Percentiles rank a stretch among this genome's conserved stretches.
Conservation (phyloP, 2,888 invertebrate genomes). For the Tetramorium bicarinatum region DNA sequence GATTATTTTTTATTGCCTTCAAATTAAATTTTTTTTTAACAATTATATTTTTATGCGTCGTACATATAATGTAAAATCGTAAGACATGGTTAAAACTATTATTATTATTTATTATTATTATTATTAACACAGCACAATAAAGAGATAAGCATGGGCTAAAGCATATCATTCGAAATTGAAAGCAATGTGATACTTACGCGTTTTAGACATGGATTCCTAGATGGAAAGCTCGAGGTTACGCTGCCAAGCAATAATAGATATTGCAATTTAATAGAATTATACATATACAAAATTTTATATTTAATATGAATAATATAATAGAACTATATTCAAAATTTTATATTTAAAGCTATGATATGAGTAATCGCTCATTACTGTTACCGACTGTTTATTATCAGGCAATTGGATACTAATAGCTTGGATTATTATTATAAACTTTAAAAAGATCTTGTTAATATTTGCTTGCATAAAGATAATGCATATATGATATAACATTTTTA, state of each 20-base stretch:
- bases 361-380: not conserved
- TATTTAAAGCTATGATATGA: not conserved
- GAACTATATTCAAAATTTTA: not conserved
- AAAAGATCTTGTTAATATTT: slow-evolving; percentile 16
- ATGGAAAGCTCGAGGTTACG: not conserved
- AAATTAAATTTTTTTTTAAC: not conserved
- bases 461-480: not conserved
- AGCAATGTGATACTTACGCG: not conserved
- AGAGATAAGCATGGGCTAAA: not conserved
- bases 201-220: not conserved
- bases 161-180: not conserved
- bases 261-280: not conserved
- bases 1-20: not conserved
- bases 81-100: not conserved
- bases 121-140: not conserved
- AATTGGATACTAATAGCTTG: not conserved
- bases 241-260: not conserved
- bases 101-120: not conserved
- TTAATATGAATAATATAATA: not conserved
- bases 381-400: not conserved
- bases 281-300: not conserved
- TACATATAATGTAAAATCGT: not conserved
- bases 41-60: not conserved
- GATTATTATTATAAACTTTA: slow-evolving; percentile 26
- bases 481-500: not conserved